Evolutionary conservation across 2,888 invertebrate species (phyloP), one percentile per base, ranked within the genome.

Genomic region (Odontocolon sp.): DNA sequence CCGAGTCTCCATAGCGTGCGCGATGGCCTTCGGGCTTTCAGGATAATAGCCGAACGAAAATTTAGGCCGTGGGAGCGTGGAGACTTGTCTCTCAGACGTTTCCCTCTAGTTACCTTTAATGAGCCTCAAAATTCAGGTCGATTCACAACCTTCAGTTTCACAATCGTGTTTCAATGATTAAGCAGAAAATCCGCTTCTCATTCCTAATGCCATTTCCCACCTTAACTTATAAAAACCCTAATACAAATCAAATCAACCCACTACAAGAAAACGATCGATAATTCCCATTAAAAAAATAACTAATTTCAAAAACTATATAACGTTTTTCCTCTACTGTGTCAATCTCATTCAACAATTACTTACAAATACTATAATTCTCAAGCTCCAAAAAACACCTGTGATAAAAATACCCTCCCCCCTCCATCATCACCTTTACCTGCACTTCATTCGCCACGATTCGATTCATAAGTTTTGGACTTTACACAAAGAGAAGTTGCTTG

Each of bases 11-110:
- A 21, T 54, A 5, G 66, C 61, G 61, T 33, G 61, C 52, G 45
- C 18, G 23, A 36, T 47, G 64, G 26, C 26, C 64, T 64, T 50
- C 64, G 50, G 50, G 64, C 64, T 16, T 50, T 50, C 59, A 67
- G 54, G 31, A 56, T 71, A 71, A 67, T 70, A 66, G 67, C 47
- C 36, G 59, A n/a, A 42, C 66, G 54, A 69, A 69, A 50, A 76
- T 66, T 71, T 75, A 71, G 75, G 66, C 66, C 76, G 71, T 76
- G 76, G 66, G 76, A 76, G 71, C 61, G 21, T 8, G 14, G 52
- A 59, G 28, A 59, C 42, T 64, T 33, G 31, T 54, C 42, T 72
- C 47, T 31, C 70, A 63, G 45, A 57, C 28, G 31, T 56, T 64
- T 40, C 50, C 33, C 42, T 57, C 47, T 9, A 57, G 40, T n/a